Percentiles rank a stretch among this genome's conserved stretches.
These are phyloP conservation scores for Phymorhynchus buccinoides DNA, from an alignment of 1,140 invertebrate species.

Conservation along the genomic window DNA sequence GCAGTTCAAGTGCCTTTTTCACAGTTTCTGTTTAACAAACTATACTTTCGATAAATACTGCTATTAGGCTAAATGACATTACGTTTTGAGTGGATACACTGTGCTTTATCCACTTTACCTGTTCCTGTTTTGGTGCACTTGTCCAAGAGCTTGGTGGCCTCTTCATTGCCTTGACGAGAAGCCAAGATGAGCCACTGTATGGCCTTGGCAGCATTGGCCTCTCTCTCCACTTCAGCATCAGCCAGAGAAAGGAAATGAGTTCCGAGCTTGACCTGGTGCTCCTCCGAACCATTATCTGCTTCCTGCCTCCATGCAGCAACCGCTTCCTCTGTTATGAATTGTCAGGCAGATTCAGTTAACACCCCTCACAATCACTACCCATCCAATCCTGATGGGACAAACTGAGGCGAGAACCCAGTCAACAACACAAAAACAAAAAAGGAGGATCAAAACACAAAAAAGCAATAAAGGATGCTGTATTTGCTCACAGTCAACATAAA, in stretches of 20 bases:
- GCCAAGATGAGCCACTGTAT: constrained; percentile 92
- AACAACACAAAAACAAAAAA: too few species aligned
- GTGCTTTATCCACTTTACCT: constrained; percentile 75
- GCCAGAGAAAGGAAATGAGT: constrained; percentile 61
- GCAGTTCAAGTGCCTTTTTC: constrained; percentile 73
- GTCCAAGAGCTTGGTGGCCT: constrained; percentile 85
- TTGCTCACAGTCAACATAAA: too few species aligned
- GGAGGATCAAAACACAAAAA: too few species aligned
- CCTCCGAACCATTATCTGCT: constrained; percentile 62
- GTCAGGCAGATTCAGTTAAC: too few species aligned
- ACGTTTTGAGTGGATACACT: too few species aligned
- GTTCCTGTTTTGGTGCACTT: constrained; percentile 85
- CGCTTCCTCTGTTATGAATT: not conserved
- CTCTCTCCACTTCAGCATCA: constrained; percentile 54
- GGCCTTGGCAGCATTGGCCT: constrained; percentile 80
- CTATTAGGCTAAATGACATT: too few species aligned
- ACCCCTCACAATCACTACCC: too few species aligned
- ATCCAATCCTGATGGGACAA: too few species aligned
- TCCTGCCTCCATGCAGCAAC: constrained; percentile 44
- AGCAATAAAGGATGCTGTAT: too few species aligned
- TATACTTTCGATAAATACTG: too few species aligned
- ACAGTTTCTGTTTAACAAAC: constrained; percentile 82
- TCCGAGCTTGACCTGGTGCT: constrained; percentile 58
- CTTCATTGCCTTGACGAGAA: constrained; percentile 89
- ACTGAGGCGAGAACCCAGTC: too few species aligned